Evolutionary conservation across 2,797 vertebrate species (phyloP), one percentile per base, ranked within the genome.

Genomic region (Lindbergichthys nudifrons): DNA sequence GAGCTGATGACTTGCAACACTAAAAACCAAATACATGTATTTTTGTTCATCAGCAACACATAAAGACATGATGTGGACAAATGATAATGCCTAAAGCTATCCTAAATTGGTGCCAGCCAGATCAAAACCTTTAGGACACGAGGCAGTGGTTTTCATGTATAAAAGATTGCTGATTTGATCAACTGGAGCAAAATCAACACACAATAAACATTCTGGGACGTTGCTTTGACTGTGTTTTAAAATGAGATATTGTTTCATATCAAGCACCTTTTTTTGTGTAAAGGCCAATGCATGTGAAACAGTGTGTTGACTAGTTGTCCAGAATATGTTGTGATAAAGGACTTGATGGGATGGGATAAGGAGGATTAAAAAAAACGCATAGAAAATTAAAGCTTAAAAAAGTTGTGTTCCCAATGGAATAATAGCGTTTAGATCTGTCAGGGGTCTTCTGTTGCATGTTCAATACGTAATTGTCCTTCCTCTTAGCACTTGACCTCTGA

Each of bases 361-460:
- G 2, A 56, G 75, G 82, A 81, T 75, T 51, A 78, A 87, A 76
- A 43, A 83, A 82, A 75, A 60, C 83, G 50, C 39, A 0, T 79
- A 64, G 69, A 64, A 84, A 85, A 78, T 73, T 76, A 42, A 70
- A 77, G 21, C 30, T 51, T 53, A 30, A 50, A 15, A 68, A 79
- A 51, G 26, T 46, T 3, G 3, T 43, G 23, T 73, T 65, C 69
- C 84, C 73, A 46, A 11, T 68, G 53, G 75, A 84, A 83, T 57
- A 65, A 42, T 58, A 53, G 4, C 50, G 12, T 53, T 54, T 62
- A 47, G 66, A 76, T 61, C 39, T 61, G 57, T 74, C 67, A 53
- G 5, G n/a, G 51, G 30, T 81, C 50, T 42, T 70, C 47, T 13
- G 11, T 36, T 30, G 5, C 32, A 80, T 71, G 61, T 76, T 83